Evolutionary conservation across 2,797 vertebrate genomes (phyloP).

Genomic region (Decapterus maruadsi): DNA sequence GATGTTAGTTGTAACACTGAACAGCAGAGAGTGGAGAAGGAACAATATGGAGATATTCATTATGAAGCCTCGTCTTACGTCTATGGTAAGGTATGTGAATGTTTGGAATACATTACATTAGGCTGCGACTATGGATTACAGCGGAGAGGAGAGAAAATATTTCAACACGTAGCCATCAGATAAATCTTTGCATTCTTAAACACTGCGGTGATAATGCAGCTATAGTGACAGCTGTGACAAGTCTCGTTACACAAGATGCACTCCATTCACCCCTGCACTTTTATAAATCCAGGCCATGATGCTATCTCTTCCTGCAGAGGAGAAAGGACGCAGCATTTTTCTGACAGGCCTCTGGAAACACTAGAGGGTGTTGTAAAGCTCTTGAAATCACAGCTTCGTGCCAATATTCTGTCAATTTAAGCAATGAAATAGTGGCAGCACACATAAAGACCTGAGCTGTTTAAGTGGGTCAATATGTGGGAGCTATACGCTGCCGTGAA

Average conservation of each 20-base stretch:
- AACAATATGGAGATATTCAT: background rate
- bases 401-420: constrained; percentile 56
- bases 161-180: background rate
- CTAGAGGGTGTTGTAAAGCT: constrained; percentile 46
- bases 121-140: constrained; percentile 9
- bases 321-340: constrained; percentile 5
- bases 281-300: constrained; percentile 2
- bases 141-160: background rate
- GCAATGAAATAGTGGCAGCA: constrained; percentile 38
- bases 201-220: background rate
- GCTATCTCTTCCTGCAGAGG: background rate
- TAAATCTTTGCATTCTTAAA: constrained; percentile 9
- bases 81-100: background rate
- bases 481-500: constrained; percentile 45
- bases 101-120: constrained; percentile 15
- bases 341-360: constrained; percentile 12
- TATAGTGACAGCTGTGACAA: background rate
- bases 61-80: background rate
- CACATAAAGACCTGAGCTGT: constrained; percentile 29
- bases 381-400: constrained; percentile 9
- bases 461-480: constrained; percentile 76
- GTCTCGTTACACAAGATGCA: background rate
- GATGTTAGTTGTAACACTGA: constrained; percentile 26
- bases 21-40: background rate
- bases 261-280: constrained; percentile 1